A percentile compares a stretch with the other conserved stretches of the same genome.
phyloP scores from a whole-genome alignment of 2,797 vertebrate species.

The Characodon lateralis region DNA sequence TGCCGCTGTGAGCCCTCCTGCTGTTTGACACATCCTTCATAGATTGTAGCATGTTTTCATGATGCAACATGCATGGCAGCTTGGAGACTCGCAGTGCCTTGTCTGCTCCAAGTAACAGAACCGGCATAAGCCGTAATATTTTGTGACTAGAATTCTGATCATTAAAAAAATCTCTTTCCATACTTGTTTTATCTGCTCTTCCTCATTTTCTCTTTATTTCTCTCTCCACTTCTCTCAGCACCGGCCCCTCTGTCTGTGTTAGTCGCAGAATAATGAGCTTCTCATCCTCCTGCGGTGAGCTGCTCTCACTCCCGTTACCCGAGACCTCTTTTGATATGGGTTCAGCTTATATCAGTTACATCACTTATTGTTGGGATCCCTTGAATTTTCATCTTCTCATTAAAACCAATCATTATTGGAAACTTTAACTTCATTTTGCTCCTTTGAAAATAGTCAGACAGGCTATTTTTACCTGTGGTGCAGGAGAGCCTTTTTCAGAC shows the following conservation, averaged over 20 bases:
- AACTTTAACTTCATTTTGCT: constrained; percentile 63
- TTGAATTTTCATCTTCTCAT: constrained; percentile 67
- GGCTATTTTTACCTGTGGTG: constrained; percentile 34
- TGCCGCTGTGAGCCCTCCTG: constrained; percentile 56
- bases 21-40: constrained; percentile 62
- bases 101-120: constrained; percentile 62
- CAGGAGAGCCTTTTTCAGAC: constrained; percentile 38
- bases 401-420: constrained; percentile 66
- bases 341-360: constrained; percentile 66
- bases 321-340: constrained; percentile 64
- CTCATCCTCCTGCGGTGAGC: constrained; percentile 59
- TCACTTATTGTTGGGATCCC: constrained; percentile 62
- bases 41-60: constrained; percentile 70
- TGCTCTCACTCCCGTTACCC: constrained; percentile 57
- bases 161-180: constrained; percentile 34
- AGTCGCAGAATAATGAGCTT: constrained; percentile 74
- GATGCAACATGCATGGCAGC: constrained; percentile 72
- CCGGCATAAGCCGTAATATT: constrained; percentile 52
- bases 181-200: constrained; percentile 52
- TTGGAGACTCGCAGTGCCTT: constrained; percentile 51
- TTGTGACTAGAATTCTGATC: constrained; percentile 75
- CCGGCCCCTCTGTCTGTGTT: constrained; percentile 47
- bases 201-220: constrained; percentile 25
- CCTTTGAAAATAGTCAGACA: constrained; percentile 23
- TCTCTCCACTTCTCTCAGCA: constrained; percentile 24